These are phyloP conservation scores for Phalacrocorax pelagicus DNA, from an alignment of 2,113 vertebrate species.

Conservation along the genomic window DNA sequence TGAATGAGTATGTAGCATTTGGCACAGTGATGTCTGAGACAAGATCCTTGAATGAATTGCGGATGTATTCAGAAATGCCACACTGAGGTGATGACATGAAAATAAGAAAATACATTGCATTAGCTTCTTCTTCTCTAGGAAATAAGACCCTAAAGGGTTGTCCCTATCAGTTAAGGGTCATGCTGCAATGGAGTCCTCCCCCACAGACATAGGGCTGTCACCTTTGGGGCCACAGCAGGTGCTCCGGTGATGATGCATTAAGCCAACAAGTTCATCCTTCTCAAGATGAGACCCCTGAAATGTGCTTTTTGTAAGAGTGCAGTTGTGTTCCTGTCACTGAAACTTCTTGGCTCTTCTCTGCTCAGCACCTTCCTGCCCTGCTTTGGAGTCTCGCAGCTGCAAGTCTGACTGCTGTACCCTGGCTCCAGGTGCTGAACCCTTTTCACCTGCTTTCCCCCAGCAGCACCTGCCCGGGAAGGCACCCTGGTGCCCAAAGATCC, in stretches of 20 bases:
- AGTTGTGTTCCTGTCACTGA: not conserved
- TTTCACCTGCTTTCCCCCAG: not conserved
- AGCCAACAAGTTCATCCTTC: not conserved
- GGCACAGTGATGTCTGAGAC: not conserved
- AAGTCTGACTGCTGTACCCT: not conserved
- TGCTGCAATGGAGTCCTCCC: not conserved
- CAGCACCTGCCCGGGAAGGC: not conserved
- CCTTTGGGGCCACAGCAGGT: not conserved
- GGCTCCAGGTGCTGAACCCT: not conserved
- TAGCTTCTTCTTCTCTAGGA: not conserved
- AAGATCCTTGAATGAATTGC: not conserved
- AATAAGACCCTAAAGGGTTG: not conserved
- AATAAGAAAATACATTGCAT: not conserved
- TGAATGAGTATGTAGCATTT: constrained; percentile 16
- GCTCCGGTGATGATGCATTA: not conserved
- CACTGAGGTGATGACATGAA: constrained; percentile 7
- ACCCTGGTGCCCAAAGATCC: not conserved
- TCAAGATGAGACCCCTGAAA: not conserved
- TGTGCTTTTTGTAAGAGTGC: not conserved
- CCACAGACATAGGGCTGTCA: not conserved
- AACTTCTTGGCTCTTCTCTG: not conserved
- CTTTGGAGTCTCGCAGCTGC: not conserved
- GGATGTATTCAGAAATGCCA: constrained; percentile 18
- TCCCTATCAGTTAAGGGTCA: not conserved
- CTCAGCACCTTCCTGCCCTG: not conserved